These are phyloP conservation scores for Mythimna albipuncta DNA, from an alignment of 2,888 invertebrate species.

Conservation along the genomic window DNA sequence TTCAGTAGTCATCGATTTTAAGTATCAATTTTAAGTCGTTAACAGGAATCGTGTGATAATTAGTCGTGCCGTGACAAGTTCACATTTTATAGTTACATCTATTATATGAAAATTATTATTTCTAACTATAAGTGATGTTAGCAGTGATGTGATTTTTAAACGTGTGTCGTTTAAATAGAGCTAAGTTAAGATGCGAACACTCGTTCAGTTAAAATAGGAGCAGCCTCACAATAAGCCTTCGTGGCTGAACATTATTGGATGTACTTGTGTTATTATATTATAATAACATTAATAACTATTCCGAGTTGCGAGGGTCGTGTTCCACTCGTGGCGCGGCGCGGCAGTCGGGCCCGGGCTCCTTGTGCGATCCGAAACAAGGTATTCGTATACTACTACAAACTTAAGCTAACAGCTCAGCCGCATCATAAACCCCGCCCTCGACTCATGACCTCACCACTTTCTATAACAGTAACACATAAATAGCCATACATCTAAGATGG, in stretches of 20 bases:
- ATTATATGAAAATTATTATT: conserved; percentile 52
- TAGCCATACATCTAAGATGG: conserved; percentile 79
- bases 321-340: conserved; percentile 68
- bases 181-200: conserved; percentile 51
- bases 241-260: conserved; percentile 69
- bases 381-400: conserved; percentile 45
- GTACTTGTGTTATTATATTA: conserved; percentile 73
- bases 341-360: conserved; percentile 45
- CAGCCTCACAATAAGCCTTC: conserved; percentile 77
- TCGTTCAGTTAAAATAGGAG: conserved; percentile 82
- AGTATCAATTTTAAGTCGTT: conserved; percentile 29
- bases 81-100: conserved; percentile 55
- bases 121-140: conserved; percentile 69
- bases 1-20: conserved; percentile 20
- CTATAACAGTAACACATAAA: conserved; percentile 80
- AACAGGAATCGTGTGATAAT: conserved; percentile 45
- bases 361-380: conserved; percentile 40
- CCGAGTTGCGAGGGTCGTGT: conserved; percentile 80
- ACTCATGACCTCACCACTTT: conserved; percentile 72
- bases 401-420: conserved; percentile 39
- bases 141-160: conserved; percentile 72
- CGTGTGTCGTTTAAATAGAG: conserved; percentile 56
- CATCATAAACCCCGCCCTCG: conserved; percentile 62
- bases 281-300: conserved; percentile 70
- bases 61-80: conserved; percentile 58